These are phyloP conservation scores for Deilephila porcellus DNA, from an alignment of 2,888 invertebrate genomes.

Conservation along the genomic window DNA sequence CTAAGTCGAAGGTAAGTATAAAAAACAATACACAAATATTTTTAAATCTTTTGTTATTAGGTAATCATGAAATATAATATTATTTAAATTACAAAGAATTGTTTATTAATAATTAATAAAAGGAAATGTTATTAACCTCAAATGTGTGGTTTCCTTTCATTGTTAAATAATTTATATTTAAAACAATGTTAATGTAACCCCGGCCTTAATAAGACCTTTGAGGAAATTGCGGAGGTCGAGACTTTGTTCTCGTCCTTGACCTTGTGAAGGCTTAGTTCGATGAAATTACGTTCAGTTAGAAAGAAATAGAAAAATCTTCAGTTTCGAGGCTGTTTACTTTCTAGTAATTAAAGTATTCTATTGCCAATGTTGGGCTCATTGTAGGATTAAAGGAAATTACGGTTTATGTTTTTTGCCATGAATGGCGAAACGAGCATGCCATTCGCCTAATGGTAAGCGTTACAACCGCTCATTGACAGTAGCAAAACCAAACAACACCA, in stretches of 20 bases:
- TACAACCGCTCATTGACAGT: too few species aligned
- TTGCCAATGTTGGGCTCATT: too few species aligned
- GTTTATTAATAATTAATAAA: not conserved
- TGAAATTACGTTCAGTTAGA: not conserved
- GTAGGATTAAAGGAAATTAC: too few species aligned
- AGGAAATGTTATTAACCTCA: not conserved
- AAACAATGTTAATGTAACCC: not conserved
- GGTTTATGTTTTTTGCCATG: too few species aligned
- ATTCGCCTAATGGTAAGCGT: too few species aligned
- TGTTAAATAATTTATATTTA: not conserved
- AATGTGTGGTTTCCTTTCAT: not conserved
- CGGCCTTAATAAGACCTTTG: not conserved
- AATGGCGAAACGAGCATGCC: too few species aligned
- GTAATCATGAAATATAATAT: too few species aligned
- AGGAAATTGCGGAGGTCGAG: slow-evolving; percentile 12
- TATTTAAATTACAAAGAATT: too few species aligned
- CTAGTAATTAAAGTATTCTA: too few species aligned
- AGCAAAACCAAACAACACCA: too few species aligned
- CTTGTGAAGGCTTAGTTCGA: not conserved
- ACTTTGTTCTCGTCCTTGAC: not conserved
- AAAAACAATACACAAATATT: not conserved
- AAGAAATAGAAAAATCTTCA: not conserved
- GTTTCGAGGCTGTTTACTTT: too few species aligned
- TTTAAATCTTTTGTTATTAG: not conserved
- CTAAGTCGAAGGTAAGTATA: not conserved